A percentile compares a stretch with the other conserved stretches of the same genome.
phyloP scores from a whole-genome alignment of 1,140 invertebrate species.

The Drosophila eugracilis region DNA sequence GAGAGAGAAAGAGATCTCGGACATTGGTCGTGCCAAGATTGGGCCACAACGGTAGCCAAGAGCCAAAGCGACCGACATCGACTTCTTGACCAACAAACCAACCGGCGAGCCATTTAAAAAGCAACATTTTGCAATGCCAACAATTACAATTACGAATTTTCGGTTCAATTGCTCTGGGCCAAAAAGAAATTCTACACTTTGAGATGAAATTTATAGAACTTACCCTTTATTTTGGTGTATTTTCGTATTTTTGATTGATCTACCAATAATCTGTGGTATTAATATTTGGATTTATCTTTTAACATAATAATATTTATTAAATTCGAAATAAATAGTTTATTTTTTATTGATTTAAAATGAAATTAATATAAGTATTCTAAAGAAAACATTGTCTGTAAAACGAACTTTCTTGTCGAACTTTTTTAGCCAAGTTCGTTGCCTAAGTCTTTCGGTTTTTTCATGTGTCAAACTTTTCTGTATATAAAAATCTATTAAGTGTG shows the following conservation, averaged over 20 bases:
- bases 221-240: too few relatives aligned
- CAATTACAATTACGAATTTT: slow-evolving; percentile 80
- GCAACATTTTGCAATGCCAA: slow-evolving; percentile 72
- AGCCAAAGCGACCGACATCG: slow-evolving; percentile 37
- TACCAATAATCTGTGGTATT: too few relatives aligned
- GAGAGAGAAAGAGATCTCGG: slow-evolving; percentile 57
- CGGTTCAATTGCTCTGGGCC: slow-evolving; percentile 53
- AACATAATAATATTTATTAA: background rate
- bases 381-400: background rate
- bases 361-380: background rate
- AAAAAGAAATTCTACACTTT: slow-evolving; percentile 43
- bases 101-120: slow-evolving; percentile 69
- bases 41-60: slow-evolving; percentile 76
- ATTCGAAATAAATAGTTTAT: background rate
- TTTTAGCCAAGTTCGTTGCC: background rate
- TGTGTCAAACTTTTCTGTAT: background rate
- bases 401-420: background rate
- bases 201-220: too few relatives aligned
- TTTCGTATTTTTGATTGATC: too few relatives aligned
- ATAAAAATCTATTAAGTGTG: background rate
- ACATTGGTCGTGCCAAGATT: slow-evolving; percentile 70
- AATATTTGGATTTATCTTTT: background rate
- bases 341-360: too few relatives aligned
- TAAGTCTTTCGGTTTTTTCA: background rate
- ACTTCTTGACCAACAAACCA: slow-evolving; percentile 17